These are phyloP conservation scores for Hippocampus zosterae DNA, from an alignment of 2,113 vertebrate species.

Conservation along the genomic window DNA sequence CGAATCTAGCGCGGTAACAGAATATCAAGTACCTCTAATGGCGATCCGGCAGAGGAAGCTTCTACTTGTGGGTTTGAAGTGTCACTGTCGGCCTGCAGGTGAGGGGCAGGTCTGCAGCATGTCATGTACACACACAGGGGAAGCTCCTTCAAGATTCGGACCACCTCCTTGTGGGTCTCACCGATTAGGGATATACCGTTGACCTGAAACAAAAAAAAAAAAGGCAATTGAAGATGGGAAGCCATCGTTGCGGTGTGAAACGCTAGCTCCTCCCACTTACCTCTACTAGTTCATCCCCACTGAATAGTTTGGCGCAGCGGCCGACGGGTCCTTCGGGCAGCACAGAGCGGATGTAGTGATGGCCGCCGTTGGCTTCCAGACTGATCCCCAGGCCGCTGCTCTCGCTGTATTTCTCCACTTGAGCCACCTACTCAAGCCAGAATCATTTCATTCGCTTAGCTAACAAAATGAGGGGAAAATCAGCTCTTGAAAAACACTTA, in stretches of 20 bases:
- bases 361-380: conserved; percentile 84
- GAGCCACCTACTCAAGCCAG: conserved; percentile 75
- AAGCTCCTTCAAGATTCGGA: conserved; percentile 89
- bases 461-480: background rate
- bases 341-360: conserved; percentile 92
- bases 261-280: conserved; percentile 22
- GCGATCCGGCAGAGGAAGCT: conserved; percentile 16
- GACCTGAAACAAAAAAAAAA: conserved; percentile 69
- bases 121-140: conserved; percentile 85
- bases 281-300: conserved; percentile 93
- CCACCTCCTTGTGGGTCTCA: conserved; percentile 89
- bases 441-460: no score
- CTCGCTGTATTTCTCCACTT: conserved; percentile 90
- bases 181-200: conserved; percentile 89
- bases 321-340: conserved; percentile 93
- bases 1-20: background rate
- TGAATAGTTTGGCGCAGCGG: conserved; percentile 84
- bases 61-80: conserved; percentile 58
- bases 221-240: background rate
- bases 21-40: conserved; percentile 47
- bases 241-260: background rate
- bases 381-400: conserved; percentile 93
- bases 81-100: conserved; percentile 57
- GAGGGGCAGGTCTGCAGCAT: conserved; percentile 80
- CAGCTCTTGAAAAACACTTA: conserved; percentile 63